phyloP scores from a whole-genome alignment of 2,113 vertebrate species.

The Melanotaenia duboulayi region DNA sequence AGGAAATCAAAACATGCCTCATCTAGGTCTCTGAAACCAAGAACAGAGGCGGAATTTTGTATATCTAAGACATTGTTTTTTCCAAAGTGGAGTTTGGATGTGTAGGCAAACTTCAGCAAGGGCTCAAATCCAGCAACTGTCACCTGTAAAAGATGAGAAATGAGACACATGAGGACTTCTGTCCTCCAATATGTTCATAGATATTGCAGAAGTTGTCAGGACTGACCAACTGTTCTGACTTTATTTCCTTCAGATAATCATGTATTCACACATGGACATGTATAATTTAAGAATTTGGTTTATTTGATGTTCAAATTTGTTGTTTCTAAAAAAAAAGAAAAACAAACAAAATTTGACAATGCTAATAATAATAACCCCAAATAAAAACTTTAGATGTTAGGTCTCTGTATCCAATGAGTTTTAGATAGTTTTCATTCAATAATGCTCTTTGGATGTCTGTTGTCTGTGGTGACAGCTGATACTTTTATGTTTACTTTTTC shows the following conservation, averaged over 20 bases:
- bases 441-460: not conserved
- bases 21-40: slow-evolving; percentile 92
- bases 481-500: too few species aligned
- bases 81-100: slow-evolving; percentile 90
- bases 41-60: slow-evolving; percentile 84
- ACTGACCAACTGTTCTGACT: too few species aligned
- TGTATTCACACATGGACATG: too few species aligned
- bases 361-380: too few species aligned
- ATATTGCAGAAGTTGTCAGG: too few species aligned
- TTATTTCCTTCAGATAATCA: too few species aligned
- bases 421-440: not conserved
- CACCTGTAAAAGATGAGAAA: slow-evolving; percentile 81
- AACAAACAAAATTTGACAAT: not conserved
- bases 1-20: slow-evolving; percentile 95
- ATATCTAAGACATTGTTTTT: slow-evolving; percentile 92
- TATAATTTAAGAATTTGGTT: not conserved
- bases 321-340: not conserved
- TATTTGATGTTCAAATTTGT: not conserved
- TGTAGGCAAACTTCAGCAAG: slow-evolving; percentile 95
- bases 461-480: not conserved
- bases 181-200: not conserved
- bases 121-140: slow-evolving; percentile 92
- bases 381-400: not conserved
- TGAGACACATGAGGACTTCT: not conserved
- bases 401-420: not conserved